Conservation (phyloP, 2,797 vertebrate genomes). For the Thaleichthys pacificus region DNA sequence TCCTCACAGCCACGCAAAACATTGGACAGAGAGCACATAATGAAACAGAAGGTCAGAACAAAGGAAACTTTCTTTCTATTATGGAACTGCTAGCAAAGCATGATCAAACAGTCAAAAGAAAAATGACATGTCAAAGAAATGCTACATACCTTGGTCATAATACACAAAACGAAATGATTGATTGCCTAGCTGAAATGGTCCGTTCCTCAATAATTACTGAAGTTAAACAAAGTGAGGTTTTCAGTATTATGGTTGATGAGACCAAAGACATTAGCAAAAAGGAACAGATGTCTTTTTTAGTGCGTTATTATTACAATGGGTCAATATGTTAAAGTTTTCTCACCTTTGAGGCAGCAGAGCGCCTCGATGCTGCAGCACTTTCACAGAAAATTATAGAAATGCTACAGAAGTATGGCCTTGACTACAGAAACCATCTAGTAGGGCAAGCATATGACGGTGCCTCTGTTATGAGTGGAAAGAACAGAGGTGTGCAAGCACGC, state of each 20-base stretch:
- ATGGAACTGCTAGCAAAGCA: constrained; percentile 33
- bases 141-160: constrained; percentile 22
- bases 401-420: constrained; percentile 1
- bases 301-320: constrained; percentile 24
- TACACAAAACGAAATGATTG: constrained; percentile 25
- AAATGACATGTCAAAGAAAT: constrained; percentile 27
- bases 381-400: constrained; percentile 15
- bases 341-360: too few species aligned
- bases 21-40: constrained; percentile 14
- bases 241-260: constrained; percentile 30
- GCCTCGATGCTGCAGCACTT: constrained; percentile 15
- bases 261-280: constrained; percentile 21
- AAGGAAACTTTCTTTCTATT: constrained; percentile 22
- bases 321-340: not conserved
- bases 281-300: constrained; percentile 26
- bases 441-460: constrained; percentile 7
- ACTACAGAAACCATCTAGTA: constrained; percentile 11
- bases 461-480: constrained; percentile 19
- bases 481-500: constrained; percentile 14
- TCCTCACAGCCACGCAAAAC: constrained; percentile 22
- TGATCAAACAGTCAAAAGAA: constrained; percentile 20
- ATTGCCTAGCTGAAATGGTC: constrained; percentile 29
- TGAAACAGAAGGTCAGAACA: constrained; percentile 24
- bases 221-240: constrained; percentile 14
- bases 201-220: too few species aligned